A percentile compares a stretch with the other conserved stretches of the same genome.
Evolutionary conservation across 2,113 vertebrate genomes (phyloP).

Genomic region (Lepus americanus): DNA sequence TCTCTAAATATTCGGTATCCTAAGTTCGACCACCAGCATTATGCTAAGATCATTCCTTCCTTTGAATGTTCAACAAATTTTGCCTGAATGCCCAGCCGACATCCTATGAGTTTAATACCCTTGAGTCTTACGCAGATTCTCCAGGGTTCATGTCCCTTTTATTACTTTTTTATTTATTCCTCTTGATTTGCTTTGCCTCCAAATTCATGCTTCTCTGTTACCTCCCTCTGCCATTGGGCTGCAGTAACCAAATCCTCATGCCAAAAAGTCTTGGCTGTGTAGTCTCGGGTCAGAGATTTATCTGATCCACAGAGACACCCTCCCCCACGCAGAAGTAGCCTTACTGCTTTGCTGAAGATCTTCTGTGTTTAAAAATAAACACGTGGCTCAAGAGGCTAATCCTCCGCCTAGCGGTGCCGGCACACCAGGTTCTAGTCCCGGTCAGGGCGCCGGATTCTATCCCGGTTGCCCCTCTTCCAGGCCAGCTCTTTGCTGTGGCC

Average conservation of each 20-base stretch:
- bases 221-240: neutral
- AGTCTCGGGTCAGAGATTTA: neutral
- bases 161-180: too few relatives aligned
- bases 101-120: neutral
- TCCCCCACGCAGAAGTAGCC: constrained; percentile 13
- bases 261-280: neutral
- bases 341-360: neutral
- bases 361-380: neutral
- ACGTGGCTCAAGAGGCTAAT: too few relatives aligned
- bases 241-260: too few relatives aligned
- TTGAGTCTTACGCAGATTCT: neutral
- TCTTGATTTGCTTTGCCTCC: neutral
- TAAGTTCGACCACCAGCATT: neutral
- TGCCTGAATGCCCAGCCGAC: neutral
- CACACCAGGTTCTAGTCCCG: too few relatives aligned
- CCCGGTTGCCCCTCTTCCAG: too few relatives aligned
- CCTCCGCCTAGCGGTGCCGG: too few relatives aligned
- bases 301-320: neutral
- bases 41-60: neutral
- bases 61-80: neutral
- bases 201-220: too few relatives aligned
- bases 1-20: neutral
- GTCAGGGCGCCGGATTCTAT: too few relatives aligned
- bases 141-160: neutral
- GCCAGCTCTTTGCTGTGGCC: too few relatives aligned